Conservation (phyloP, 1,140 invertebrate genomes). For the Drosophila arizonae region DNA sequence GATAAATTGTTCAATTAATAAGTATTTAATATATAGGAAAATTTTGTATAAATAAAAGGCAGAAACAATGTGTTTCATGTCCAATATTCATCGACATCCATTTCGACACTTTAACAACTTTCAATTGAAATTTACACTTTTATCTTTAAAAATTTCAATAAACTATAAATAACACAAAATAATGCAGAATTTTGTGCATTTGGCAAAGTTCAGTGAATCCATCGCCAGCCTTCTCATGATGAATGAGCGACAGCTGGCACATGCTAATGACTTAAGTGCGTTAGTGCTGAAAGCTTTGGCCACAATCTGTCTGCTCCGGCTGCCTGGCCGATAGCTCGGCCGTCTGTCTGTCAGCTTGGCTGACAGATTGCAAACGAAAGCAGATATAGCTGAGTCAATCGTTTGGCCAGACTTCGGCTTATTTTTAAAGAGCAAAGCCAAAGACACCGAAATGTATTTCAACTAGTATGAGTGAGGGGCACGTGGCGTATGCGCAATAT, state of each 20-base stretch:
- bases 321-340: too few species aligned
- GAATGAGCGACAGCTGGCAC: background rate
- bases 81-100: too few species aligned
- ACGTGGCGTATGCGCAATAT: conserved; percentile 12
- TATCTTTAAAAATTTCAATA: too few species aligned
- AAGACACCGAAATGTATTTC: background rate
- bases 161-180: too few species aligned
- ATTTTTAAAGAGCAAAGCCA: background rate
- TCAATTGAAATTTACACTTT: background rate
- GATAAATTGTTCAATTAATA: too few species aligned
- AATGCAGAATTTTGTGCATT: background rate
- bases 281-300: background rate
- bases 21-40: too few species aligned
- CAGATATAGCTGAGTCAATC: background rate
- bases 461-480: background rate
- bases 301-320: background rate
- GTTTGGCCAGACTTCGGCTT: background rate
- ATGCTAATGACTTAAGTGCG: conserved; percentile 1
- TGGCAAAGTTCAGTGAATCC: background rate
- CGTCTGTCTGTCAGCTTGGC: background rate
- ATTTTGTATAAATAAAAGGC: too few species aligned
- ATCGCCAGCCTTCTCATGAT: background rate
- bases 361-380: conserved; percentile 11
- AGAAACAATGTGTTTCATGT: too few species aligned
- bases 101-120: too few species aligned